Evolutionary conservation across 2,888 invertebrate genomes (phyloP).

Genomic region (Pyrgus malvae): DNA sequence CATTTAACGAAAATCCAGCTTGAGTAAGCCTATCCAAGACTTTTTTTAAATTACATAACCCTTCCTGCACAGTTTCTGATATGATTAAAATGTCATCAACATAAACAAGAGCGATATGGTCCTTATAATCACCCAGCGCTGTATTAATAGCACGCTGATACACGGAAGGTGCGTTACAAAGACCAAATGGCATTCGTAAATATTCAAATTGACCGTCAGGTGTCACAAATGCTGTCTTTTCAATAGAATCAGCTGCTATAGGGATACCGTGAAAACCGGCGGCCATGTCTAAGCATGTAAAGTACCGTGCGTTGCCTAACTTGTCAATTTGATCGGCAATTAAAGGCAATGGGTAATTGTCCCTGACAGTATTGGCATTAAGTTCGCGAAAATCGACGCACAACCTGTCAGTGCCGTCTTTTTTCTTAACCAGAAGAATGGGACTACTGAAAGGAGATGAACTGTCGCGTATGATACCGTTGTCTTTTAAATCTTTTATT

Average conservation of each 20-base stretch:
- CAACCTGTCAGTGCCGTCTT: conserved; percentile 40
- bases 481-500: no score
- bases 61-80: conserved; percentile 21
- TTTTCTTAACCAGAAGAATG: conserved; percentile 38
- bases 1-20: conserved; percentile 37
- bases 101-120: conserved; percentile 30
- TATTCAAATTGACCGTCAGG: no score
- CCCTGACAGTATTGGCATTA: conserved; percentile 34
- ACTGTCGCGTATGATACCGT: no score
- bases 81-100: conserved; percentile 35
- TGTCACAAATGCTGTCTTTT: no score
- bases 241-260: conserved; percentile 31
- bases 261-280: conserved; percentile 39
- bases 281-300: conserved; percentile 29
- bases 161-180: no score
- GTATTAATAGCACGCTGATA: conserved; percentile 34
- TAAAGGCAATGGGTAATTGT: conserved; percentile 35
- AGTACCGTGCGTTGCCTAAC: conserved; percentile 11
- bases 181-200: conserved; percentile 36
- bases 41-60: conserved; percentile 30
- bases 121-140: conserved; percentile 28
- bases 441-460: no score
- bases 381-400: conserved; percentile 38
- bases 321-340: conserved; percentile 20
- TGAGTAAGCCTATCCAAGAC: conserved; percentile 26